Percentiles rank a stretch among this genome's conserved stretches.
Evolutionary conservation across 2,888 invertebrate genomes (phyloP).

Genomic region (Hirtodrosophila histrioides): DNA sequence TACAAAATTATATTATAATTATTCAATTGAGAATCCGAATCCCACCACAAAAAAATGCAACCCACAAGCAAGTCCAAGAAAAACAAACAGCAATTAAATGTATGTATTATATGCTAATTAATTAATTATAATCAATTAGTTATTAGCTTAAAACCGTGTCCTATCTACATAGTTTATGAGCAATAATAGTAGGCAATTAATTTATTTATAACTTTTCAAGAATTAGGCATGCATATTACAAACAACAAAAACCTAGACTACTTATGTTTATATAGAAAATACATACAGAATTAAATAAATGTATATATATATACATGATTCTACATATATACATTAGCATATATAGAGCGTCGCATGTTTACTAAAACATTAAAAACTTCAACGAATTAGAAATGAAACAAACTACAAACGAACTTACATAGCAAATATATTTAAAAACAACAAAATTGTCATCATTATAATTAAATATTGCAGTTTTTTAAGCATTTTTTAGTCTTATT

Average conservation of each 20-base stretch:
- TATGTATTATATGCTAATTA: constrained; percentile 34
- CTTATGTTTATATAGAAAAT: constrained; percentile 30
- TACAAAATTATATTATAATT: constrained; percentile 8
- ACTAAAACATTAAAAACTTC: constrained; percentile 64
- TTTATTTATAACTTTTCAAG: constrained; percentile 13
- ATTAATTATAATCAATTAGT: constrained; percentile 36
- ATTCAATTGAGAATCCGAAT: constrained; percentile 62
- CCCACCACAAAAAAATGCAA: constrained; percentile 72
- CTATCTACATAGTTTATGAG: constrained; percentile 35
- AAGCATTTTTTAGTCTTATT: constrained; percentile 23
- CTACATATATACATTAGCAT: constrained; percentile 35
- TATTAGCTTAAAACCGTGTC: constrained; percentile 22
- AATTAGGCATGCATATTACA: constrained; percentile 36
- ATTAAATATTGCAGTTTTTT: constrained; percentile 22
- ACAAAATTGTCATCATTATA: constrained; percentile 4
- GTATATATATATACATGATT: constrained; percentile 33
- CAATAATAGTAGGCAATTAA: constrained; percentile 37
- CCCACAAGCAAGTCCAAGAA: constrained; percentile 71
- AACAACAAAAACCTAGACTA: constrained; percentile 33
- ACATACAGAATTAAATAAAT: constrained; percentile 1
- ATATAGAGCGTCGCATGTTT: constrained; percentile 59
- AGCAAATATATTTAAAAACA: constrained; percentile 11
- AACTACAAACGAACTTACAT: constrained; percentile 65
- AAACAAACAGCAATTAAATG: constrained; percentile 32
- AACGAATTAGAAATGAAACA: constrained; percentile 68